These are phyloP conservation scores for Steatocranus sp. DNA, from an alignment of 2,797 vertebrate genomes.

Conservation along the genomic window DNA sequence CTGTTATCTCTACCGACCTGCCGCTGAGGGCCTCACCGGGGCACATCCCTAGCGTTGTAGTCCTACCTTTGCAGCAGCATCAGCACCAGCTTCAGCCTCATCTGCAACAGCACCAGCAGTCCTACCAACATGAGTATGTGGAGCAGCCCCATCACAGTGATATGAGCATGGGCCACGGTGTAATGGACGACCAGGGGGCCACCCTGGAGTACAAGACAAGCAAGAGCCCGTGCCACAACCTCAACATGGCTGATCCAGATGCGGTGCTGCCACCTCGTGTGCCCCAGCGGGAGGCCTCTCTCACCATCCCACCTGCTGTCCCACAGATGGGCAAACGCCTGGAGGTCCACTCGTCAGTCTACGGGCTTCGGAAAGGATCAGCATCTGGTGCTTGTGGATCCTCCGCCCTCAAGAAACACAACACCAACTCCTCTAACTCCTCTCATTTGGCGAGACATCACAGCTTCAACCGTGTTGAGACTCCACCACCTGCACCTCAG, in stretches of 20 bases:
- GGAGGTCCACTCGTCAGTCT: conserved; percentile 90
- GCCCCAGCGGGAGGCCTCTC: conserved; percentile 94
- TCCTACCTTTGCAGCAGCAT: conserved; percentile 85
- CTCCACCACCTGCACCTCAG: conserved; percentile 92
- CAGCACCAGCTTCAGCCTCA: conserved; percentile 79
- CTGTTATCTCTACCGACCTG: conserved; percentile 92
- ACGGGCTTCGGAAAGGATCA: conserved; percentile 85
- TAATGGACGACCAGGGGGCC: conserved; percentile 88
- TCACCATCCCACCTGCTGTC: conserved; percentile 83
- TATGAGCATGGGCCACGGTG: conserved; percentile 71
- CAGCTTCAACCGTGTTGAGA: conserved; percentile 92
- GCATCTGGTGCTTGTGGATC: conserved; percentile 65
- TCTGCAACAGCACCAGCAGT: conserved; percentile 83
- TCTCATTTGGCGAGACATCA: conserved; percentile 94
- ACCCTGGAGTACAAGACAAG: conserved; percentile 96
- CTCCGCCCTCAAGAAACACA: conserved; percentile 83
- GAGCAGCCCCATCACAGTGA: conserved; percentile 93
- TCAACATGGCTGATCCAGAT: conserved; percentile 85
- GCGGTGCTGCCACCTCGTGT: conserved; percentile 89
- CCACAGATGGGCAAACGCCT: conserved; percentile 91
- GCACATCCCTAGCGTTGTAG: conserved; percentile 95
- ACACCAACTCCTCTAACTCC: conserved; percentile 98
- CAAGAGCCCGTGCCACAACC: conserved; percentile 87
- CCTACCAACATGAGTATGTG: conserved; percentile 94
- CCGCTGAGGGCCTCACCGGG: conserved; percentile 91